Evolutionary conservation across 35 echinoderm and acorn worm genomes (phyloP).

Genomic region (Apostichopus japonicus): DNA sequence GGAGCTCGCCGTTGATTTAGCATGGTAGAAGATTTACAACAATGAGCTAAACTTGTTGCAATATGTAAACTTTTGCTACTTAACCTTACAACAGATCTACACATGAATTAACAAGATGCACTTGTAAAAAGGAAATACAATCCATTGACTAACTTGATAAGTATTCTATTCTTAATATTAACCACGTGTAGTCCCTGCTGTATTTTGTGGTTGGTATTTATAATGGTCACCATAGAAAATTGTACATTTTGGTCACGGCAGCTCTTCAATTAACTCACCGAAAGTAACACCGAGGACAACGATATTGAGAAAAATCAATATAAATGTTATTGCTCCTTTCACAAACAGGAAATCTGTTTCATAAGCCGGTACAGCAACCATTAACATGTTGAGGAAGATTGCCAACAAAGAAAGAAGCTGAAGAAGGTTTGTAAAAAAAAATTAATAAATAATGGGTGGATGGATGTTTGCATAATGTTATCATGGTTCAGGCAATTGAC

Average conservation of each 20-base stretch:
- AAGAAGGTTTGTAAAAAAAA: neutral
- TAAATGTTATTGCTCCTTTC: neutral
- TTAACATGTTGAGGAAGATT: neutral
- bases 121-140: neutral
- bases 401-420: conserved; percentile 12
- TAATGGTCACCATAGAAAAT: too few relatives aligned
- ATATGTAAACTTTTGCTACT: neutral
- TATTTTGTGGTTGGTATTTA: too few relatives aligned
- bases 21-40: too few relatives aligned
- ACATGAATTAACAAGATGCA: neutral
- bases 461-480: too few relatives aligned
- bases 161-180: too few relatives aligned
- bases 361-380: neutral
- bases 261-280: neutral
- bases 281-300: neutral
- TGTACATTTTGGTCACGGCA: too few relatives aligned
- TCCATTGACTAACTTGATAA: neutral
- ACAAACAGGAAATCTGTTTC: neutral
- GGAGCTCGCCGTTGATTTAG: too few relatives aligned
- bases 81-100: neutral
- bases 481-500: too few relatives aligned
- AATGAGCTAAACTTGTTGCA: too few relatives aligned
- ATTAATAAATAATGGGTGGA: too few relatives aligned
- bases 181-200: too few relatives aligned
- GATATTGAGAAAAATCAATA: neutral